These are phyloP conservation scores for Patagioenas fasciata DNA, from an alignment of 2,113 vertebrate species.

Conservation along the genomic window DNA sequence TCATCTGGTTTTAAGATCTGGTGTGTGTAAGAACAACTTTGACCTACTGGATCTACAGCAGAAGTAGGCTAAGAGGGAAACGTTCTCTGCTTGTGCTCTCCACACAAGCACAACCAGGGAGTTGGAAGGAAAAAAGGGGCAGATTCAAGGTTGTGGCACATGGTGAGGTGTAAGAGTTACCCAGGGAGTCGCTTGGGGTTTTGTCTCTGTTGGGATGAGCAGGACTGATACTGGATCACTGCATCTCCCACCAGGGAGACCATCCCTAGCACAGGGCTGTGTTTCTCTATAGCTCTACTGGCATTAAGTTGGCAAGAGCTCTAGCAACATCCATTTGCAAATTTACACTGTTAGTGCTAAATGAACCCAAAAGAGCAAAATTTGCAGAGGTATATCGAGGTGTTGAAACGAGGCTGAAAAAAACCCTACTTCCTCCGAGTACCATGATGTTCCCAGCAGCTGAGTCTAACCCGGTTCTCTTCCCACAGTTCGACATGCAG, in stretches of 20 bases:
- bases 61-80: not conserved
- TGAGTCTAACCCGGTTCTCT: not conserved
- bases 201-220: not conserved
- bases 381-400: not conserved
- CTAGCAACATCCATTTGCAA: not conserved
- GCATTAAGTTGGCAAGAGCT: not conserved
- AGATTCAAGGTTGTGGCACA: not conserved
- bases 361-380: not conserved
- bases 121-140: not conserved
- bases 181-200: not conserved
- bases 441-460: not conserved
- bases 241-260: not conserved
- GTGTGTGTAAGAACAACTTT: not conserved
- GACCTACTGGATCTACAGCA: not conserved
- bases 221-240: not conserved
- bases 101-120: not conserved
- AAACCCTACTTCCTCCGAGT: not conserved
- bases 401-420: not conserved
- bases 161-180: not conserved
- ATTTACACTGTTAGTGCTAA: not conserved
- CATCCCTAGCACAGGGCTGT: not conserved
- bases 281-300: not conserved
- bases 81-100: not conserved
- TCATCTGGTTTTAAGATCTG: not conserved
- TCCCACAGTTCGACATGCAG: conserved; percentile 96